Conservation (phyloP, 2,797 vertebrate species). For the Chelonia mydas region DNA sequence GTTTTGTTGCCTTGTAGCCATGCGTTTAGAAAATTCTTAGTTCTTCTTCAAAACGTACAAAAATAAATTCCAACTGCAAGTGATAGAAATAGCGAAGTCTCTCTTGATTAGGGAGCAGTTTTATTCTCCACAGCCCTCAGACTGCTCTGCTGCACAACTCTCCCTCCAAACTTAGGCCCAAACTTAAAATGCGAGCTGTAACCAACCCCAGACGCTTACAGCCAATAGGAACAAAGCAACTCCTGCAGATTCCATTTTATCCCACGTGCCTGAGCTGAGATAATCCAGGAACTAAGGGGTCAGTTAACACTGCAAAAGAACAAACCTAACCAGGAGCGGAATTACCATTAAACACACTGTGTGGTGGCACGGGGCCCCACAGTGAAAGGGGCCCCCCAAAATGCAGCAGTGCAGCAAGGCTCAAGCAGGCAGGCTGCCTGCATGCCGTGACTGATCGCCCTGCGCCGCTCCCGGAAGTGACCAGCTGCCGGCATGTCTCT, state of each 20-base stretch:
- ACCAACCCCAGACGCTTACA: not conserved
- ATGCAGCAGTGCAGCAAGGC: too few species aligned
- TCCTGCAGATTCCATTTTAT: not conserved
- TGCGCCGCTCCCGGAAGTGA: too few species aligned
- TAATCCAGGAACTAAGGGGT: not conserved
- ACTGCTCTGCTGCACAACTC: not conserved
- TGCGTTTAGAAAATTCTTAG: not conserved
- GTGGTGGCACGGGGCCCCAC: too few species aligned
- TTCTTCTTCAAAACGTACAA: conserved; percentile 22
- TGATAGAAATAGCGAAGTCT: not conserved
- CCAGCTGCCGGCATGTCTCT: too few species aligned
- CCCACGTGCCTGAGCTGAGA: not conserved
- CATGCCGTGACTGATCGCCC: too few species aligned
- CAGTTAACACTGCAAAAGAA: not conserved
- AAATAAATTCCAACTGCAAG: not conserved
- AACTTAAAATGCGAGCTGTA: not conserved
- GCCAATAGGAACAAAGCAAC: not conserved
- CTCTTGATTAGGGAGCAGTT: not conserved
- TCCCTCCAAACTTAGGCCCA: not conserved
- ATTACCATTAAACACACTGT: too few species aligned
- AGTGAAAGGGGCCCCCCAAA: too few species aligned
- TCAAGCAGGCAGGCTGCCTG: too few species aligned
- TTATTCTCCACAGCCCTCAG: conserved; percentile 8
- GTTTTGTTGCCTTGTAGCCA: not conserved
- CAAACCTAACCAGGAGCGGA: not conserved